phyloP scores from a whole-genome alignment of 2,888 invertebrate species.

The Mythimna impura region DNA sequence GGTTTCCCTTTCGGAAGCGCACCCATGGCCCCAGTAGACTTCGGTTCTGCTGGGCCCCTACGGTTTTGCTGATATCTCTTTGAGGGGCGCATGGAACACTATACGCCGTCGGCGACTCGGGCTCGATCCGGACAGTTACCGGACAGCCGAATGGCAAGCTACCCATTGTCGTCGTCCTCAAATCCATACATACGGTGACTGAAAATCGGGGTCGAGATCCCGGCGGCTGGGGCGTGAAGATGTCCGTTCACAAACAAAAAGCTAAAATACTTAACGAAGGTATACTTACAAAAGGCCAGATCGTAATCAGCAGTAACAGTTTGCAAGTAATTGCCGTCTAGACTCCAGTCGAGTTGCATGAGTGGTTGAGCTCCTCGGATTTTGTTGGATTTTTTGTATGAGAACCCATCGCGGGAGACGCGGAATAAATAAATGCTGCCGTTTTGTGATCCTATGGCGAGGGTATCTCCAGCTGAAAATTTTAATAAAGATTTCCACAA shows the following conservation, averaged over 20 bases:
- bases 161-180: too few relatives aligned
- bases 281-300: conserved; percentile 94
- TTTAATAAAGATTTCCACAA: neutral
- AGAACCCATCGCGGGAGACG: conserved; percentile 96
- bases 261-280: neutral
- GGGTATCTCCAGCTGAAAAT: conserved; percentile 94
- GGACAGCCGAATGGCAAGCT: too few relatives aligned
- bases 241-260: neutral
- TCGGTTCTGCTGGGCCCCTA: too few relatives aligned
- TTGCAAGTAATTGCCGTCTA: conserved; percentile 96
- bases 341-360: conserved; percentile 97
- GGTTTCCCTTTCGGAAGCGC: too few relatives aligned
- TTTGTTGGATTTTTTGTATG: conserved; percentile 97
- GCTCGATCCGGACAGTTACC: too few relatives aligned
- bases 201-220: too few relatives aligned
- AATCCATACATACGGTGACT: too few relatives aligned
- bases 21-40: too few relatives aligned
- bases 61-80: too few relatives aligned
- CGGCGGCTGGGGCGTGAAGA: too few relatives aligned
- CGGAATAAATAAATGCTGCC: conserved; percentile 94
- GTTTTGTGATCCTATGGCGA: conserved; percentile 97
- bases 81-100: too few relatives aligned
- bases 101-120: too few relatives aligned
- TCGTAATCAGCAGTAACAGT: conserved; percentile 97
- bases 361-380: conserved; percentile 96